Evolutionary conservation across 1,140 invertebrate species (phyloP).

Genomic region (Xylocopa sonorina): DNA sequence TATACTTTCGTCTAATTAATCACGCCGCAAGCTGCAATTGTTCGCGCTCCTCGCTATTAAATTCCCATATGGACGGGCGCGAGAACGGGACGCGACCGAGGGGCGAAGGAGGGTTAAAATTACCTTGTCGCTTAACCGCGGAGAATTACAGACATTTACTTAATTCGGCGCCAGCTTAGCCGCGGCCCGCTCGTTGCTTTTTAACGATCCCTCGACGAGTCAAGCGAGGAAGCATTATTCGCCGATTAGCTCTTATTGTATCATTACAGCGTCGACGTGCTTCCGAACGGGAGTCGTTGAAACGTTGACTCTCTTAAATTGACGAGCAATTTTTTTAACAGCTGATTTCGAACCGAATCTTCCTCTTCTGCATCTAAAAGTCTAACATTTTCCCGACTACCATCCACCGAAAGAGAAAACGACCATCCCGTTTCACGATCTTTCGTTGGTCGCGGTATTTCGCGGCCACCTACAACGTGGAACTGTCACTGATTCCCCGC

Average conservation of each 20-base stretch:
- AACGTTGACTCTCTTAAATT: too few relatives aligned
- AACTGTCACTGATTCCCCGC: neutral
- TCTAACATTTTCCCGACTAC: neutral
- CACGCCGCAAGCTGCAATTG: constrained; percentile 56
- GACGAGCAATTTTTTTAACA: too few relatives aligned
- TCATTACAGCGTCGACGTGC: too few relatives aligned
- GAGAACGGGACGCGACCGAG: too few relatives aligned
- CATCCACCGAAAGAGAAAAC: neutral
- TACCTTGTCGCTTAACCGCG: constrained; percentile 60
- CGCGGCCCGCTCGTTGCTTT: neutral
- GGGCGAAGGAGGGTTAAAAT: constrained; percentile 51
- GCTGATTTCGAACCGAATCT: too few relatives aligned
- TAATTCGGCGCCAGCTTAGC: constrained; percentile 17
- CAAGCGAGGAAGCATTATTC: neutral
- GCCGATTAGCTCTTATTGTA: too few relatives aligned
- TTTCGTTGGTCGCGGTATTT: neutral
- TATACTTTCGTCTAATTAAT: constrained; percentile 68
- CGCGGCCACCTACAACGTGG: neutral
- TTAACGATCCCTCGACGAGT: neutral
- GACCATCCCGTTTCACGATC: neutral
- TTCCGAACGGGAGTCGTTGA: too few relatives aligned
- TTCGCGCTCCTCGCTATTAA: constrained; percentile 52
- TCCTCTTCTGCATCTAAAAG: neutral
- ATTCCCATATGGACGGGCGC: constrained; percentile 22
- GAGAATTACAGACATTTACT: constrained; percentile 50